These are phyloP conservation scores for Microcebus jonahi DNA, from an alignment of 2,113 vertebrate species.

Conservation along the genomic window DNA sequence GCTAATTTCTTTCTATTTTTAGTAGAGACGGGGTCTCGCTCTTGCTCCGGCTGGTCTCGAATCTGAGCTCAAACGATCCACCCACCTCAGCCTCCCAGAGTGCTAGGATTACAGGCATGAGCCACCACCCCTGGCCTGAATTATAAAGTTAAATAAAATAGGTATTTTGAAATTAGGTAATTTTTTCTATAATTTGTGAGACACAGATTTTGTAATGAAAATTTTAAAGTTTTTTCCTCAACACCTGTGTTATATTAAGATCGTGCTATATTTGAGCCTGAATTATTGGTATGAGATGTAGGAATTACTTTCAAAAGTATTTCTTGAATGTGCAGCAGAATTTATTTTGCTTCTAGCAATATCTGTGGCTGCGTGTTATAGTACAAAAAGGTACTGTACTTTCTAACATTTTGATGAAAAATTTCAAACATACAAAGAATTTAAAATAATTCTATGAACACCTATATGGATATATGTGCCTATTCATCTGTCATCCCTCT, in stretches of 20 bases:
- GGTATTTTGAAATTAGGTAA: slow-evolving; percentile 15
- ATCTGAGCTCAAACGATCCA: too few relatives aligned
- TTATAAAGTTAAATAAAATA: neutral
- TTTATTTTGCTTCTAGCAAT: neutral
- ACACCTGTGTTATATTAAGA: neutral
- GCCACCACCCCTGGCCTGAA: neutral
- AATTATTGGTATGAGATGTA: slow-evolving; percentile 12
- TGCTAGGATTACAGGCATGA: too few relatives aligned
- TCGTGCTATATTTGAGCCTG: neutral
- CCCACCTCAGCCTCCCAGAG: too few relatives aligned
- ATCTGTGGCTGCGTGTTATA: neutral
- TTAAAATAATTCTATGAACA: neutral
- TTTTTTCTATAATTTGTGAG: slow-evolving; percentile 28
- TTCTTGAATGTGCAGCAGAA: neutral
- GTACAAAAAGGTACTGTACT: neutral
- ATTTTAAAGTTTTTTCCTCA: neutral
- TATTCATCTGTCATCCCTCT: neutral
- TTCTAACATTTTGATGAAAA: neutral
- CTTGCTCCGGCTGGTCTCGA: too few relatives aligned
- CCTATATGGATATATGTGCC: neutral
- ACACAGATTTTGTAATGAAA: slow-evolving; percentile 14
- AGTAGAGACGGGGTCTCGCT: too few relatives aligned
- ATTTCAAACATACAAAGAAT: neutral
- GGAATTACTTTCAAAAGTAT: neutral
- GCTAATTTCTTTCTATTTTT: too few relatives aligned